Evolutionary conservation across 2,113 vertebrate genomes (phyloP).

Genomic region (Rhinichthys klamathensis): DNA sequence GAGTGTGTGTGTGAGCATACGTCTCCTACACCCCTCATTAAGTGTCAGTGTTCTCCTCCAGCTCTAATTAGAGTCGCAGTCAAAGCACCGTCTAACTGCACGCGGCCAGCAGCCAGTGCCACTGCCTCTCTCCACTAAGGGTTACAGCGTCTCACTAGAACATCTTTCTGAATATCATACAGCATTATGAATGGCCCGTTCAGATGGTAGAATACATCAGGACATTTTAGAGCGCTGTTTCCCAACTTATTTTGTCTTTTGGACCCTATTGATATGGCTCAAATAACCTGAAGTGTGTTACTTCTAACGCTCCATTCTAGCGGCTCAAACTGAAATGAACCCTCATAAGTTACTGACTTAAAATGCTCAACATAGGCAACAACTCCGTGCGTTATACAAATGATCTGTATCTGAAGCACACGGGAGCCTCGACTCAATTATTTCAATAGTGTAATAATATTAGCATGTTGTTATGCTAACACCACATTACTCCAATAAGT

Average conservation of each 20-base stretch:
- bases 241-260: background rate
- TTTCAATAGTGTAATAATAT: too few relatives aligned
- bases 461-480: too few relatives aligned
- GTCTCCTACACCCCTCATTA: conserved; percentile 52
- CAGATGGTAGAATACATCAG: background rate
- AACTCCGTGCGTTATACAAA: background rate
- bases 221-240: background rate
- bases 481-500: too few relatives aligned
- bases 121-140: background rate
- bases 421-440: background rate
- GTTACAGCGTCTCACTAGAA: background rate
- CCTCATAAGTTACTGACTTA: background rate
- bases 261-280: background rate
- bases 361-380: background rate
- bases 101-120: conserved; percentile 13
- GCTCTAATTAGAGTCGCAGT: conserved; percentile 43
- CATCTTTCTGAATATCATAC: conserved; percentile 5
- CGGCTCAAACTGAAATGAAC: background rate
- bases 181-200: background rate
- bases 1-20: conserved; percentile 34
- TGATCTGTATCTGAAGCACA: background rate
- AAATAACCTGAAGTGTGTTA: background rate
- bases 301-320: background rate
- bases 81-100: conserved; percentile 29
- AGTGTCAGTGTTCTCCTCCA: conserved; percentile 40